Conservation (phyloP, 2,797 vertebrate species). For the Ceryle rudis region DNA sequence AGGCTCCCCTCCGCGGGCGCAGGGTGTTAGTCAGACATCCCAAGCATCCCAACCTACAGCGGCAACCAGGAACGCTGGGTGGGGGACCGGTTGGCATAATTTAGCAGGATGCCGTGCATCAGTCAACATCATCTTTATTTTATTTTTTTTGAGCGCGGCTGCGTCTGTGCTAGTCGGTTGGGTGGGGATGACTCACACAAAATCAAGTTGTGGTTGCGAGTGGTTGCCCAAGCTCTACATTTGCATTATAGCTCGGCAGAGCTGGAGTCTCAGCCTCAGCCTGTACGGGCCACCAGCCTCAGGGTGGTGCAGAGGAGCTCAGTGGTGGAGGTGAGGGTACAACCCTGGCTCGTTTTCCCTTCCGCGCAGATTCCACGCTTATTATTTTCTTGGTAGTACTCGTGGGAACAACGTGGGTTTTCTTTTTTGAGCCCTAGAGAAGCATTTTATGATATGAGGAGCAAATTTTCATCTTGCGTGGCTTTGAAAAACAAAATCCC, state of each 20-base stretch:
- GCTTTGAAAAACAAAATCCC: background rate
- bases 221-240: rapidly evolving
- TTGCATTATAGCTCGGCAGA: background rate
- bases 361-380: background rate
- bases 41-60: background rate
- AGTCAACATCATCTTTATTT: background rate
- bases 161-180: background rate
- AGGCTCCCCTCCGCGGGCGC: background rate
- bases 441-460: rapidly evolving
- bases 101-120: background rate
- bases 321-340: background rate
- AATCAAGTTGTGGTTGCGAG: background rate
- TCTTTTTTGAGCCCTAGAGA: background rate
- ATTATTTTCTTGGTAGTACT: rapidly evolving
- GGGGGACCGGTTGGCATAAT: background rate
- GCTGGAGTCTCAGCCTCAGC: background rate
- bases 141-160: background rate
- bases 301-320: background rate
- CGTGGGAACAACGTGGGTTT: rapidly evolving
- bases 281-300: rapidly evolving
- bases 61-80: background rate
- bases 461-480: background rate
- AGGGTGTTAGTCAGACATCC: background rate
- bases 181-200: background rate
- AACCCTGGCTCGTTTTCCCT: rapidly evolving